Conservation (phyloP, 2,797 vertebrate genomes). For the Hippoglossus hippoglossus region DNA sequence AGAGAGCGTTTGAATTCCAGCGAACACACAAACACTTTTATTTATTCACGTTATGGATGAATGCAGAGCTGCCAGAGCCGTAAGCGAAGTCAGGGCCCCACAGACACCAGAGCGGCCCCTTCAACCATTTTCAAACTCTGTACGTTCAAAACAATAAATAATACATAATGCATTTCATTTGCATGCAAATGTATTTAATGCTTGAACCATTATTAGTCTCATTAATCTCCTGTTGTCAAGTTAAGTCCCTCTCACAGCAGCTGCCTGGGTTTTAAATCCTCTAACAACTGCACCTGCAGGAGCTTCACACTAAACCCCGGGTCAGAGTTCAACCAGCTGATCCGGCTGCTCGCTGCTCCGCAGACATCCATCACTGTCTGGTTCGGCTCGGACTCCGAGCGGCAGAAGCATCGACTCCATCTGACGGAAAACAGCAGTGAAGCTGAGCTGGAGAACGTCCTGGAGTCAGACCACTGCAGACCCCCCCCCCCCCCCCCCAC, state of each 20-base stretch:
- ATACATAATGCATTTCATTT: conserved; percentile 2
- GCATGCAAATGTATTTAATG: neutral
- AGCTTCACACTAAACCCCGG: neutral
- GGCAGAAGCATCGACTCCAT: neutral
- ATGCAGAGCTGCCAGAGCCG: neutral
- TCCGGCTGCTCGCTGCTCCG: neutral
- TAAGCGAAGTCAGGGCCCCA: neutral
- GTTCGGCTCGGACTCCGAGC: neutral
- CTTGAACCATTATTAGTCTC: neutral
- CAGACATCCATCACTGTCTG: neutral
- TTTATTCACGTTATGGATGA: neutral
- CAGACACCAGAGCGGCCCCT: neutral
- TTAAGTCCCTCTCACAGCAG: neutral
- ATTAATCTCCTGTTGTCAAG: neutral
- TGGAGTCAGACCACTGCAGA: too few relatives aligned
- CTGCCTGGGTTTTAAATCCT: too few relatives aligned
- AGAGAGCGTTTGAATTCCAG: neutral
- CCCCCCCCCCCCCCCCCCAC: too few relatives aligned
- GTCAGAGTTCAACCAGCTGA: neutral
- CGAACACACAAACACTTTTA: neutral
- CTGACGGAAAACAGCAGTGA: neutral
- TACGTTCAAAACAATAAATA: neutral
- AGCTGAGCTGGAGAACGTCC: too few relatives aligned
- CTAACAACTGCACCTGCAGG: neutral
- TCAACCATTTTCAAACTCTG: neutral